Evolutionary conservation across 2,888 invertebrate species (phyloP), one percentile per base, ranked within the genome.

Genomic region (Glaucopsyche alexis): DNA sequence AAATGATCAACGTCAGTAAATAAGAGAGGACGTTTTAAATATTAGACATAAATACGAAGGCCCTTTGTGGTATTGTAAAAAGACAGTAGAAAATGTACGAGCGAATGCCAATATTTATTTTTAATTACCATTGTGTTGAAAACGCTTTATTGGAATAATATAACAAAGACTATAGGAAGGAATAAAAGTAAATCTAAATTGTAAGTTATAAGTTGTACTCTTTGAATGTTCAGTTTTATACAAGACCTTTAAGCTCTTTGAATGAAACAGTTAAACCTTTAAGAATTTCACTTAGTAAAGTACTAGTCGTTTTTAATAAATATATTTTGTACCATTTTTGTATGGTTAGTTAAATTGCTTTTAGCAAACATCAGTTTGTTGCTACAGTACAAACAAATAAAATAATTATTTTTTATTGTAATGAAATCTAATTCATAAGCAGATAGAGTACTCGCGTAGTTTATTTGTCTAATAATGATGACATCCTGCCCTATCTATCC

Each of bases 81-180:
- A 49, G 69, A 69, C 49, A 66, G 66, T 5, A 6, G 16, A 45
- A 60, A 67, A 29, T 13, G 29, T 29, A 29, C 49, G 29, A 69
- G 69, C 47, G 29, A 49, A 29, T 69, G 69, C 14, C 69, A 69
- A 69, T 69, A 49, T 69, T 69, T 69, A 69, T 69, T 49, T 69
- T 69, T 69, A 69, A 69, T 69, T 69, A 69, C 7, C 69, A 13
- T 69, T 49, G 69, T 69, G 49, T 49, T 49, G 14, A 19, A 69
- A 49, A 45, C 13, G 69, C 29, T 49, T 69, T 69, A 69, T 69
- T 47, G 19, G 16, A 29, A 29, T 29, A 29, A 67, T 29, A 60
- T 29, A 40, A 65, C 49, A 67, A 45, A 11, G 67, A 65, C 19
- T 45, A 60, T 29, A 14, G 64, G 0, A 49, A 5, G 29, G 29